phyloP scores from a whole-genome alignment of 2,888 invertebrate species.

The Drepanosiphum platanoidis region DNA sequence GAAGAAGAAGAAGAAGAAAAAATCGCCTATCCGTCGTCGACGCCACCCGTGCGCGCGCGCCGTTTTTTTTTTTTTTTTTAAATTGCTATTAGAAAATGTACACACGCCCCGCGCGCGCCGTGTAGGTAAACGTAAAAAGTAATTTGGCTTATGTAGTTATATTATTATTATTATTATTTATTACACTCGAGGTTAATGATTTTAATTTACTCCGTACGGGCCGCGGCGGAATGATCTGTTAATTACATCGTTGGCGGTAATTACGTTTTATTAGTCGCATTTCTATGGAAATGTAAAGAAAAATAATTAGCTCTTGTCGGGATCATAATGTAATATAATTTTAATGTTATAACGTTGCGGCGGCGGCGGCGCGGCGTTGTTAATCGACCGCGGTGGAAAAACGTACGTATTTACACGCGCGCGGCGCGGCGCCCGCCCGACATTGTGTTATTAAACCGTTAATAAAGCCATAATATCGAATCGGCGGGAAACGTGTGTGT shows the following conservation, averaged over 20 bases:
- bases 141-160: background rate
- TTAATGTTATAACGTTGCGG: background rate
- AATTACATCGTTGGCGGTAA: slow-evolving; percentile 17
- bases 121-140: background rate
- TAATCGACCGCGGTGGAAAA: too few relatives aligned
- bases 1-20: too few relatives aligned
- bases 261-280: slow-evolving; percentile 4
- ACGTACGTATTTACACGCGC: background rate
- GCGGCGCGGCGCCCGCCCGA: too few relatives aligned
- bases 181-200: background rate
- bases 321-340: background rate
- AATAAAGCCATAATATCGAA: background rate
- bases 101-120: background rate
- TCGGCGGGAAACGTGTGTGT: too few relatives aligned
- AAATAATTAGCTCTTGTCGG: background rate
- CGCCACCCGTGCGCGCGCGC: background rate
- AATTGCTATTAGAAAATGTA: background rate
- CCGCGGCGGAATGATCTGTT: slow-evolving; percentile 17
- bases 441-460: background rate
- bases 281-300: background rate
- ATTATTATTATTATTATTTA: background rate
- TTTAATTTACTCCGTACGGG: slow-evolving; percentile 9
- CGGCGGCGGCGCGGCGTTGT: background rate
- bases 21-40: background rate
- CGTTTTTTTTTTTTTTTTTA: background rate